A percentile compares a stretch with the other conserved stretches of the same genome.
Evolutionary conservation across 2,888 invertebrate species (phyloP).

Genomic region (Drosophila siamana): DNA sequence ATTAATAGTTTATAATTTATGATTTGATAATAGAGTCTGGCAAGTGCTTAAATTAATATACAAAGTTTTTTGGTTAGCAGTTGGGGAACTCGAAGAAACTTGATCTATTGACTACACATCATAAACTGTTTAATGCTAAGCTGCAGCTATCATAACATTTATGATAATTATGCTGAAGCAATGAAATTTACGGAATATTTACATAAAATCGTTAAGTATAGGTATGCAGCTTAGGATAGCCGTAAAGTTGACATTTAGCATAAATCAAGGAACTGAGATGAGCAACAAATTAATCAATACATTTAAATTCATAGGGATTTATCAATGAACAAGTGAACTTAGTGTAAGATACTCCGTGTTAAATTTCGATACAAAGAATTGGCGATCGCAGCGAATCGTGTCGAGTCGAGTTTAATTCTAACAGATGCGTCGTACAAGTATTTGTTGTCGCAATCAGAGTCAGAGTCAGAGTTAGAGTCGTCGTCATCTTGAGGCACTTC

Average conservation of each 20-base stretch:
- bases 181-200: background rate
- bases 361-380: no score
- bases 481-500: constrained; percentile 54
- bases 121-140: background rate
- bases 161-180: background rate
- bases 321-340: no score
- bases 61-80: background rate
- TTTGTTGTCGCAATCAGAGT: no score
- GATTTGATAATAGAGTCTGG: background rate
- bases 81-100: background rate
- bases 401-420: constrained; percentile 3
- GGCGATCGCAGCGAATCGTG: background rate
- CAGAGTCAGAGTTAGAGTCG: background rate
- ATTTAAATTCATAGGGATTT: no score
- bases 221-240: background rate
- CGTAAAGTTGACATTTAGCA: background rate
- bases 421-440: constrained; percentile 23
- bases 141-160: background rate
- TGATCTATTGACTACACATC: background rate
- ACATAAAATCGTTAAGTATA: background rate
- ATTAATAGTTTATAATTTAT: background rate
- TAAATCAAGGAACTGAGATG: background rate
- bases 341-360: no score
- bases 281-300: background rate
- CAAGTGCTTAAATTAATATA: background rate